Conservation (phyloP, 2,113 vertebrate species). For the Otocyon megalotis region DNA sequence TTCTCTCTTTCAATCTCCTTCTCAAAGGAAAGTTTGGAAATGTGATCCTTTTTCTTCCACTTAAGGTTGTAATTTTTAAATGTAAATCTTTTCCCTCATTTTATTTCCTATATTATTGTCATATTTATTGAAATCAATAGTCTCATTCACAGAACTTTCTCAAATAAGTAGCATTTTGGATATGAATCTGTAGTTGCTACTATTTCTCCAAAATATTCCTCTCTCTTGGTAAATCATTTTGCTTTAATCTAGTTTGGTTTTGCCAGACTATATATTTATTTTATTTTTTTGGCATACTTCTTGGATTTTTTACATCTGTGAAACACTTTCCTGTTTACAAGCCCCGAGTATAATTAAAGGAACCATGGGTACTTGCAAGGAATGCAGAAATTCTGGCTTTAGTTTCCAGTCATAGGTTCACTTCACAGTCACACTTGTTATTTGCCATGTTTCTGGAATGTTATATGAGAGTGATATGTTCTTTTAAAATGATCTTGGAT, state of each 20-base stretch:
- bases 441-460: constrained; percentile 72
- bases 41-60: neutral
- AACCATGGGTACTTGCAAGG: constrained; percentile 78
- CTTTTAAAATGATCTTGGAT: constrained; percentile 45
- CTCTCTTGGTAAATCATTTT: constrained; percentile 18
- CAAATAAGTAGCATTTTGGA: constrained; percentile 65
- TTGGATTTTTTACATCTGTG: constrained; percentile 75
- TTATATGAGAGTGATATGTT: constrained; percentile 57
- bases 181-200: constrained; percentile 30
- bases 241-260: constrained; percentile 66
- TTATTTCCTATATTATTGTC: constrained; percentile 38
- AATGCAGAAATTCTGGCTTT: constrained; percentile 80
- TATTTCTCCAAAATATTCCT: constrained; percentile 54
- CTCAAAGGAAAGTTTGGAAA: neutral
- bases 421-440: constrained; percentile 75
- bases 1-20: neutral
- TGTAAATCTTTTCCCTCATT: constrained; percentile 36
- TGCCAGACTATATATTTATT: constrained; percentile 63
- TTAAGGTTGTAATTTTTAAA: neutral
- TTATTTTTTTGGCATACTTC: constrained; percentile 65
- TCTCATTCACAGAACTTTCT: constrained; percentile 58
- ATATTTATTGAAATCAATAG: constrained; percentile 62
- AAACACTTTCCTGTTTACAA: constrained; percentile 80
- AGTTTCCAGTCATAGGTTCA: constrained; percentile 70
- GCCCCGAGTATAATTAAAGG: constrained; percentile 72